Conservation (phyloP, 2,797 vertebrate genomes). For the Psittacula derbiana region DNA sequence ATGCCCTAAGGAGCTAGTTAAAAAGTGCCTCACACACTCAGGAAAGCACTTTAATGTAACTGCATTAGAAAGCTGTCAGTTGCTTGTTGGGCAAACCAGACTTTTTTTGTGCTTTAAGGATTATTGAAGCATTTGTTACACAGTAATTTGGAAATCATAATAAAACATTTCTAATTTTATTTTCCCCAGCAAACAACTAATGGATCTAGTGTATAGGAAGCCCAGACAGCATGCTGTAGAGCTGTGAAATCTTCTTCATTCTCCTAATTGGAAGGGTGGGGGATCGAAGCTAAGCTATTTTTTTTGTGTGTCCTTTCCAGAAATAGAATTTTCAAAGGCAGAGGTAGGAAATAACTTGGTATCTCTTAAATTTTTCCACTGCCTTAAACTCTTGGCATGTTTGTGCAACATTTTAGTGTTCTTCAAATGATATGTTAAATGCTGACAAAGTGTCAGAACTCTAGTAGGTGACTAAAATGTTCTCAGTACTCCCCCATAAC, state of each 20-base stretch:
- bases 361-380: neutral
- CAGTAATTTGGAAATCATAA: slow-evolving; percentile 74
- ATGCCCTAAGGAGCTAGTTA: slow-evolving; percentile 94
- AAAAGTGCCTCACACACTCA: slow-evolving; percentile 84
- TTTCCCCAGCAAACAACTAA: slow-evolving; percentile 68
- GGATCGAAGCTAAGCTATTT: neutral
- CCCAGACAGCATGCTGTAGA: slow-evolving; percentile 22
- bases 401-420: neutral
- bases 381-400: neutral
- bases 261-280: slow-evolving; percentile 48
- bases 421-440: neutral
- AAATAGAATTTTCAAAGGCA: slow-evolving; percentile 8
- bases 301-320: neutral
- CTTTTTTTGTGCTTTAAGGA: slow-evolving; percentile 70
- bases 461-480: neutral
- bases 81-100: slow-evolving; percentile 81
- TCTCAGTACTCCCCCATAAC: neutral
- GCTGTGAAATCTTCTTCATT: neutral
- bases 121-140: slow-evolving; percentile 85
- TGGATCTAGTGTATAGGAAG: slow-evolving; percentile 57
- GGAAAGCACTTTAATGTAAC: slow-evolving; percentile 91
- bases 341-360: neutral
- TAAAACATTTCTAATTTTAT: slow-evolving; percentile 80
- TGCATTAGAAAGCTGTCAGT: slow-evolving; percentile 90
- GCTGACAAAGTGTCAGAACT: neutral